A percentile compares a stretch with the other conserved stretches of the same genome.
phyloP scores from a whole-genome alignment of 2,797 vertebrate species.

The Rhinoraja longicauda region DNA sequence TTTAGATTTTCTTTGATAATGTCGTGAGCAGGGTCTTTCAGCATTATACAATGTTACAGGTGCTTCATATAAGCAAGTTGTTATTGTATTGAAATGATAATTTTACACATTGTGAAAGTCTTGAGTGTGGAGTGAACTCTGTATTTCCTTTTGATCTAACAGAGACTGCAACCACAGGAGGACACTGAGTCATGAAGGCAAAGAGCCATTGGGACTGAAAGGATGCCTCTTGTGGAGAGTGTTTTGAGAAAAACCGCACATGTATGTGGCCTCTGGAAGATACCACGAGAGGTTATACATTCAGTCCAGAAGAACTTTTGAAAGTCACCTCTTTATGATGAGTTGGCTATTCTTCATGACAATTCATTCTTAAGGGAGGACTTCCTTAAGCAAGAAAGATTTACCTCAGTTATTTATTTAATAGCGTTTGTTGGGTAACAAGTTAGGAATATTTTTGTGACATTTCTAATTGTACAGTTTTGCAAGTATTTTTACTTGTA shows the following conservation, averaged over 20 bases:
- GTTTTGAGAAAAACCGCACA: neutral
- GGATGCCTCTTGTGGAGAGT: neutral
- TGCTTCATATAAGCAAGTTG: neutral
- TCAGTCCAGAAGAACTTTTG: neutral
- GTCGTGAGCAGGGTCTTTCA: neutral
- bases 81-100: neutral
- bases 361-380: neutral
- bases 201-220: neutral
- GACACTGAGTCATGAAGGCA: neutral
- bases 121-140: neutral
- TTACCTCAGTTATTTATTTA: slow-evolving; percentile 20
- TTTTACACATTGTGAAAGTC: neutral
- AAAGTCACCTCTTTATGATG: neutral
- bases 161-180: neutral
- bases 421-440: neutral
- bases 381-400: neutral
- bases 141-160: neutral
- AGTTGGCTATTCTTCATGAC: neutral
- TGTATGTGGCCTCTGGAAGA: neutral
- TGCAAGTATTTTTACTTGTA: slow-evolving; percentile 27
- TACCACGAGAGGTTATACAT: neutral
- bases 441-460: neutral
- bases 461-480: slow-evolving; percentile 30
- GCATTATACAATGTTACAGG: neutral
- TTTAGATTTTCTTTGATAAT: neutral